Conservation (phyloP, 2,888 invertebrate species). For the Sinopyrophorus schimmeli region DNA sequence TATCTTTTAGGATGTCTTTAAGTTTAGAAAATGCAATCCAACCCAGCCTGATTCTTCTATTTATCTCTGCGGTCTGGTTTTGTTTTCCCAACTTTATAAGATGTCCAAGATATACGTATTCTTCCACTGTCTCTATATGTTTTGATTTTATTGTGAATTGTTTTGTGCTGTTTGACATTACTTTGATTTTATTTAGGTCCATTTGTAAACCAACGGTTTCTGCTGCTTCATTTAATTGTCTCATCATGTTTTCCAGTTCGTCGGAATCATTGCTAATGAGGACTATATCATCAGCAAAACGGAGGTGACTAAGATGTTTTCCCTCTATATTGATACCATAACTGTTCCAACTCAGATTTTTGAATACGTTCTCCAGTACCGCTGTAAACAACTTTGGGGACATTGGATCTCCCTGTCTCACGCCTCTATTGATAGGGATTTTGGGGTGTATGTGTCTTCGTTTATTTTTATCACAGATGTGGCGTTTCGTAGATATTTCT, state of each 20-base stretch:
- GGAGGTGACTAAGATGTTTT: conserved; percentile 1
- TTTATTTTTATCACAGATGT: no score
- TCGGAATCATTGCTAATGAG: conserved; percentile 1
- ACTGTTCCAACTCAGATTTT: conserved; percentile 1
- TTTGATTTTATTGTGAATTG: no score
- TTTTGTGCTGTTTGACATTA: no score
- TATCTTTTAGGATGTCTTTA: no score
- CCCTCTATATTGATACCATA: background rate
- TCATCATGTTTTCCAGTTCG: background rate
- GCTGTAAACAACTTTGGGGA: background rate
- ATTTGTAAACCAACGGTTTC: conserved; percentile 1
- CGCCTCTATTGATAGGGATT: background rate
- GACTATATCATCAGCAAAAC: conserved; percentile 4
- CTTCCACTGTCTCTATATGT: no score
- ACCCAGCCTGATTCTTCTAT: no score
- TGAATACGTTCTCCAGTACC: background rate
- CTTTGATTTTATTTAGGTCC: background rate
- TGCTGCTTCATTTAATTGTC: no score
- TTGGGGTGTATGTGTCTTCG: conserved; percentile 1
- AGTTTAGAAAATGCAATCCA: no score
- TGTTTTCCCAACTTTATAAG: no score
- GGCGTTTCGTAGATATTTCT: conserved; percentile 1
- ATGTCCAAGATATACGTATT: no score
- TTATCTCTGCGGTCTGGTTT: no score
- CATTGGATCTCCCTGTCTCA: conserved; percentile 1